These are phyloP conservation scores for Pachypanchax playfairii DNA, from an alignment of 2,113 vertebrate species.

Conservation along the genomic window DNA sequence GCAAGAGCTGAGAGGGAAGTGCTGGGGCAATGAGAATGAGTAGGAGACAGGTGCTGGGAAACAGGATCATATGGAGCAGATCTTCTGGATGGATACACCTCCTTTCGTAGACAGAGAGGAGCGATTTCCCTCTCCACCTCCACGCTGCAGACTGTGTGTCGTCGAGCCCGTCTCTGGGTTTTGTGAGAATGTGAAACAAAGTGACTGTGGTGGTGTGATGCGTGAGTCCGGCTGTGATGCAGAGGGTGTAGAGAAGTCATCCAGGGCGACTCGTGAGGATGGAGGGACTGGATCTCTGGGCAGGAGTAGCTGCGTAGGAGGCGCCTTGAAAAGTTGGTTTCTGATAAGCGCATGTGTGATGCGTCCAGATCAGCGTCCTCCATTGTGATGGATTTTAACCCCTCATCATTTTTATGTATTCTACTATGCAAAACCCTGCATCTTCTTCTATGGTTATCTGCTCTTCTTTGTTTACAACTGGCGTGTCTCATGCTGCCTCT, in stretches of 20 bases:
- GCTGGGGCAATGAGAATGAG: slow-evolving; percentile 54
- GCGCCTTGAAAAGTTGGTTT: slow-evolving; percentile 21
- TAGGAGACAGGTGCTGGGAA: slow-evolving; percentile 30
- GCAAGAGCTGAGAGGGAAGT: slow-evolving; percentile 62
- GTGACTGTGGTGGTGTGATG: slow-evolving; percentile 34
- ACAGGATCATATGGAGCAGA: slow-evolving; percentile 47
- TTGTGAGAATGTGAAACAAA: slow-evolving; percentile 32
- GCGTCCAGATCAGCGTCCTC: slow-evolving; percentile 38
- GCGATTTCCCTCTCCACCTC: slow-evolving; percentile 81
- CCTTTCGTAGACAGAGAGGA: slow-evolving; percentile 87
- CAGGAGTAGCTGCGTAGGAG: slow-evolving; percentile 85
- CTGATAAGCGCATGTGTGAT: not conserved
- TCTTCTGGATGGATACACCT: slow-evolving; percentile 84
- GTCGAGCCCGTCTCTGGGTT: slow-evolving; percentile 68
- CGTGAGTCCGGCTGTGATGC: slow-evolving; percentile 44
- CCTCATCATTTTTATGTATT: slow-evolving; percentile 11
- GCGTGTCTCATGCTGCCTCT: not conserved
- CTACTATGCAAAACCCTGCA: slow-evolving; percentile 12
- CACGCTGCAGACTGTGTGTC: slow-evolving; percentile 86
- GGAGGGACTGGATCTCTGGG: slow-evolving; percentile 75
- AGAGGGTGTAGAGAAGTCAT: slow-evolving; percentile 10
- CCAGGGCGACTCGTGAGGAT: slow-evolving; percentile 45
- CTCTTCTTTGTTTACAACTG: slow-evolving; percentile 10
- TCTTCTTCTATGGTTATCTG: slow-evolving; percentile 20
- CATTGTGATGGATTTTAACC: not conserved